Evolutionary conservation across 2,888 invertebrate genomes (phyloP).

Genomic region (Lasius platythorax): DNA sequence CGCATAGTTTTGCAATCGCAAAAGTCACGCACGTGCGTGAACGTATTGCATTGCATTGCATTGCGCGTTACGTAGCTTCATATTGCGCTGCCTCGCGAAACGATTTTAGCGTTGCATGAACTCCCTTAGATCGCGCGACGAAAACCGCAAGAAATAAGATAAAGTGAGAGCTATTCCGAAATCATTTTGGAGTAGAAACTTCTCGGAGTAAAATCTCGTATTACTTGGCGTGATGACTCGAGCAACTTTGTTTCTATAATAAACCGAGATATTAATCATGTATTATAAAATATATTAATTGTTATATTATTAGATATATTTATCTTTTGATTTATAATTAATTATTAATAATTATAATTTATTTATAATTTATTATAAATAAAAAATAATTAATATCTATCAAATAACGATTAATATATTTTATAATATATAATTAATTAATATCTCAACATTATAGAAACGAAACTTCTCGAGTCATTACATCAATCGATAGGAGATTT

Average conservation of each 20-base stretch:
- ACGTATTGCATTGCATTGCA: conserved; percentile 3
- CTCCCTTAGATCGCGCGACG: neutral
- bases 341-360: neutral
- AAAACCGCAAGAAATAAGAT: neutral
- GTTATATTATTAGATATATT: neutral
- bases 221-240: neutral
- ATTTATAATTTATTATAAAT: neutral
- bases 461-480: neutral
- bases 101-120: conserved; percentile 31
- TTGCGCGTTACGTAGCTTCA: neutral
- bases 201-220: neutral
- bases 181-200: neutral
- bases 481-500: too few species aligned
- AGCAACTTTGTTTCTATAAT: neutral
- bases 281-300: neutral
- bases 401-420: neutral
- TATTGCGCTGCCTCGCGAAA: conserved; percentile 38
- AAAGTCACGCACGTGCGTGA: conserved; percentile 38
- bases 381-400: neutral
- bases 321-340: neutral
- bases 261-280: neutral
- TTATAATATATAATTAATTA: neutral
- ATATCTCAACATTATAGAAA: neutral
- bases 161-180: neutral
- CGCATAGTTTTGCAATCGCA: conserved; percentile 58